These are phyloP conservation scores for Pheosia tremula DNA, from an alignment of 2,888 invertebrate species.

Conservation along the genomic window DNA sequence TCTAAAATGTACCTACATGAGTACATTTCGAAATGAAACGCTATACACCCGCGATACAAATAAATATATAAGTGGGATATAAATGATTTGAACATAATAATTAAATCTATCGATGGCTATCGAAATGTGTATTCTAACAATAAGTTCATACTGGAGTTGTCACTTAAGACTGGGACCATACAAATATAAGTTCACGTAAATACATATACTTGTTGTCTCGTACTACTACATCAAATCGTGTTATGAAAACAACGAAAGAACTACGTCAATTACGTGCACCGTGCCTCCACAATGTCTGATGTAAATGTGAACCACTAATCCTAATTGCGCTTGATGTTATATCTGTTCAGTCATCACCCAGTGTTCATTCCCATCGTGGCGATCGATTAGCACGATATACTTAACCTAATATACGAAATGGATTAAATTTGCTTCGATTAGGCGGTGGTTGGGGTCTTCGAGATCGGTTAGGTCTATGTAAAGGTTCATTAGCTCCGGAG, in stretches of 20 bases:
- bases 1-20: slow-evolving; percentile 1
- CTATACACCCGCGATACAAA: too few relatives aligned
- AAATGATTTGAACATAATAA: too few relatives aligned
- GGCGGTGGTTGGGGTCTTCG: slow-evolving; percentile 66
- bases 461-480: slow-evolving; percentile 69
- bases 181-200: too few relatives aligned
- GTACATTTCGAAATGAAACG: slow-evolving; percentile 9
- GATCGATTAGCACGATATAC: slow-evolving; percentile 42
- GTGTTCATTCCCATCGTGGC: slow-evolving; percentile 59
- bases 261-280: slow-evolving; percentile 68
- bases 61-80: too few relatives aligned
- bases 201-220: too few relatives aligned
- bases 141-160: too few relatives aligned
- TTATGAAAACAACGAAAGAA: slow-evolving; percentile 9
- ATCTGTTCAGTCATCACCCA: slow-evolving; percentile 5
- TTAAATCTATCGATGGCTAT: too few relatives aligned
- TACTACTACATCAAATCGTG: too few relatives aligned
- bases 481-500: slow-evolving; percentile 73
- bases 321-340: slow-evolving; percentile 55
- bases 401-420: slow-evolving; percentile 80
- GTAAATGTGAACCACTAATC: slow-evolving; percentile 56
- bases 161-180: too few relatives aligned
- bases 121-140: too few relatives aligned
- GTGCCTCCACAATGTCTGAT: slow-evolving; percentile 67
- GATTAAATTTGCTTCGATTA: slow-evolving; percentile 76